Percentiles rank a stretch among this genome's conserved stretches.
Evolutionary conservation across 2,113 vertebrate species (phyloP).

Genomic region (Cephalopterus ornatus): DNA sequence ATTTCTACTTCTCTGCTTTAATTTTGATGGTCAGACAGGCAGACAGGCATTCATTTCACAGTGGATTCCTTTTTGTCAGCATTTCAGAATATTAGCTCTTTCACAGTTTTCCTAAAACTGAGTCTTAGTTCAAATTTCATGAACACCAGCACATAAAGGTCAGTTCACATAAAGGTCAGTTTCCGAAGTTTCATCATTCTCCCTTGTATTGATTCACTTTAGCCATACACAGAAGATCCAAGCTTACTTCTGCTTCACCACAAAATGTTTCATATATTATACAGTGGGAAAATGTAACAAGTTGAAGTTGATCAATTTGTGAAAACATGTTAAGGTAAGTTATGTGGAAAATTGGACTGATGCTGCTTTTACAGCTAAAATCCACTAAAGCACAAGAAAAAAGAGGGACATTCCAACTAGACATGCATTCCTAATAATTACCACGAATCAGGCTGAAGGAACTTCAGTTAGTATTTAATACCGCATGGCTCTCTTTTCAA

Average conservation of each 20-base stretch:
- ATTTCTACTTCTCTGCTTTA: slow-evolving; percentile 62
- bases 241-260: background rate
- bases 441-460: slow-evolving; percentile 48
- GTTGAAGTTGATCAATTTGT: background rate
- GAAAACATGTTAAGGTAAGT: slow-evolving; percentile 14
- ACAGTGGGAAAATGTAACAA: background rate
- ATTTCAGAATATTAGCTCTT: slow-evolving; percentile 54
- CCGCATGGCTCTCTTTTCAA: slow-evolving; percentile 49
- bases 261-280: background rate
- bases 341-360: slow-evolving; percentile 12
- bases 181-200: slow-evolving; percentile 17
- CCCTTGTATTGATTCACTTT: background rate
- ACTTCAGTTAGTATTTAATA: slow-evolving; percentile 49
- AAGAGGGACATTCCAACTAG: slow-evolving; percentile 50
- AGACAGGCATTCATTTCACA: slow-evolving; percentile 62
- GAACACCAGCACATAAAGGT: background rate
- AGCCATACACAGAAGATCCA: background rate
- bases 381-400: slow-evolving; percentile 20
- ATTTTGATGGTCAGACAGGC: slow-evolving; percentile 61
- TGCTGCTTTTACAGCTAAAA: slow-evolving; percentile 17
- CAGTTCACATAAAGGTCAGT: slow-evolving; percentile 50
- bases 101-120: slow-evolving; percentile 3
- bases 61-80: slow-evolving; percentile 59
- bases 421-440: slow-evolving; percentile 46
- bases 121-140: slow-evolving; percentile 42